Conservation (phyloP, 2,888 invertebrate species). For the Mimachlamys varia region DNA sequence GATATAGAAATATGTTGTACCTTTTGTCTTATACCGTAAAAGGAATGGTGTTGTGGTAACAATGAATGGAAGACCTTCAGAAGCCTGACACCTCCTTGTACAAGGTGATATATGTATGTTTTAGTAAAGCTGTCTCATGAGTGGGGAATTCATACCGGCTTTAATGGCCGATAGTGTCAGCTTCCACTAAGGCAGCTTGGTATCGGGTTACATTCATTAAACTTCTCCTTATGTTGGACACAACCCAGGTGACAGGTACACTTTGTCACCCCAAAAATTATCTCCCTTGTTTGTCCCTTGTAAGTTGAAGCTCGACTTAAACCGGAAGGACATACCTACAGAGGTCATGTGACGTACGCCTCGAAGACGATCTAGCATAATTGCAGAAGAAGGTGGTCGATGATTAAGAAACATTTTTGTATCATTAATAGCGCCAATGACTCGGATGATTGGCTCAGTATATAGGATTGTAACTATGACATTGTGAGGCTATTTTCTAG, state of each 20-base stretch:
- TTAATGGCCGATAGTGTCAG: background rate
- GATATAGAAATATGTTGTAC: background rate
- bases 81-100: background rate
- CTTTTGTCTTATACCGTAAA: background rate
- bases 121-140: background rate
- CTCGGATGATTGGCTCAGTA: background rate
- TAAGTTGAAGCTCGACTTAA: background rate
- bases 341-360: background rate
- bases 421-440: background rate
- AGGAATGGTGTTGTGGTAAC: background rate
- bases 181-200: background rate
- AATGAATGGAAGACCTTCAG: background rate
- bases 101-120: background rate
- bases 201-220: background rate
- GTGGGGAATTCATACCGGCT: background rate
- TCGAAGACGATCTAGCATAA: background rate
- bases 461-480: background rate
- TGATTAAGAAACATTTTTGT: conserved; percentile 6
- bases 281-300: background rate
- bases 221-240: background rate
- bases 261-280: background rate
- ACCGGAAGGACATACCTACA: background rate
- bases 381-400: background rate
- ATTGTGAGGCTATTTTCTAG: background rate
- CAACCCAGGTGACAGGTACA: conserved; percentile 1